Percentiles rank a stretch among this genome's conserved stretches.
These are phyloP conservation scores for Enteromius treurensis DNA, from an alignment of 2,797 vertebrate species.

Conservation along the genomic window DNA sequence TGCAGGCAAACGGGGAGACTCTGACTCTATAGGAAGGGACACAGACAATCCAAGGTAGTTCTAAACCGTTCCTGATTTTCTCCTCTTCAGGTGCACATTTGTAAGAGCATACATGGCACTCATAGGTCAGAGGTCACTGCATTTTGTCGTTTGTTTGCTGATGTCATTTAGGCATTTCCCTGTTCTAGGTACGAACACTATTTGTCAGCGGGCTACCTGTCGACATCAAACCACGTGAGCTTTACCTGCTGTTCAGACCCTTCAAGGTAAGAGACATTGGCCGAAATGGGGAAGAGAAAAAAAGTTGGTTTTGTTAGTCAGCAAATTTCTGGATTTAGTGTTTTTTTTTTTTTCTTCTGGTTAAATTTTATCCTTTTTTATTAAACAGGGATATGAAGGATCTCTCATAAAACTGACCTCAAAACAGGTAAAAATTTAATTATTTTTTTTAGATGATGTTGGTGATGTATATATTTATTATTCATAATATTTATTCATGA, in stretches of 20 bases:
- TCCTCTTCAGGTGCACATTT: conserved; percentile 23
- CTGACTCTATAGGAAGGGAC: conserved; percentile 53
- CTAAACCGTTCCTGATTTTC: conserved; percentile 19
- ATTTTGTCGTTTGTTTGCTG: conserved; percentile 18
- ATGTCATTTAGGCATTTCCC: conserved; percentile 50
- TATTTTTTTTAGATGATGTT: not conserved
- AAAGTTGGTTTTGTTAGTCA: not conserved
- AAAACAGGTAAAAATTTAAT: conserved; percentile 88
- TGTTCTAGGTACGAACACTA: conserved; percentile 90
- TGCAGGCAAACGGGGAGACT: conserved; percentile 46
- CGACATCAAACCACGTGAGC: conserved; percentile 96
- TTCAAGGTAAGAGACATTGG: conserved; percentile 86
- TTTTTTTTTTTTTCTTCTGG: conserved; percentile 28
- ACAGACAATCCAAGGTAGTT: conserved; percentile 56
- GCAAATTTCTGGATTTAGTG: not conserved
- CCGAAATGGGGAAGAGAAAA: too few relatives aligned
- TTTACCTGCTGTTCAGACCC: conserved; percentile 97
- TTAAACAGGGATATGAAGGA: conserved; percentile 96
- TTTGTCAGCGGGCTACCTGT: conserved; percentile 96
- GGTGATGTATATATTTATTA: too few relatives aligned
- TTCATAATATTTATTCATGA: too few relatives aligned
- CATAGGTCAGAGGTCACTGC: conserved; percentile 16
- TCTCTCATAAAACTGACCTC: conserved; percentile 99
- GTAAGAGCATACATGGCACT: not conserved
- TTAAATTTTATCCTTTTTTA: conserved; percentile 65